Base-by-base conservation (phyloP, 2,888 invertebrate genomes). In the Callyntrura guangdongensis region DNA sequence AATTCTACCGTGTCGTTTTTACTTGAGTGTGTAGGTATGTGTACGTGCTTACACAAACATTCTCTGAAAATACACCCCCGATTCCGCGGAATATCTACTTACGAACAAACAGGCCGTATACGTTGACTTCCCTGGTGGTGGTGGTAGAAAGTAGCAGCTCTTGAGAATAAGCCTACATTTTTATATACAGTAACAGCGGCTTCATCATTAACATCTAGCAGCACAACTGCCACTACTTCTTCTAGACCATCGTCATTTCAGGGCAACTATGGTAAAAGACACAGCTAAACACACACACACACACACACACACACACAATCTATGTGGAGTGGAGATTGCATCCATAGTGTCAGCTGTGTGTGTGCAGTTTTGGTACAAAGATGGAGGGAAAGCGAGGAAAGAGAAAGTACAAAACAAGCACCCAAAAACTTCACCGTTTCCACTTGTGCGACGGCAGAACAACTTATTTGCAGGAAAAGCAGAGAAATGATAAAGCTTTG, bases 401-500 rank as follows among this genome's bases (percentile, higher is more conserved):
- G 61, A 9, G 61, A 82, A 82, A 56, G 61, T 59, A 59, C 9
- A 45, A 61, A 82, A 61, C 82, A 61, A 82, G 82, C 61, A 82
- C 82, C 82, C 61, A 82, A 82, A 61, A 82, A 82, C 45, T 82
- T 82, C 61, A 82, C 56, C 56, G 56, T 81, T 81, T 81, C 59
- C 79, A 56, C 79, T 81, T 59, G 49, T 14, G 49, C 74, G 20
- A 9, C 74, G 36, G 36, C 64, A 72, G 67, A 86, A 86, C 74
- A 72, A 85, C 85, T 74, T 27, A 74, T 45, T 74, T 53, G 61
- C 67, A 81, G 67, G 69, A 47, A 56, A 83, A 82, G 74, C 53
- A 77, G 89, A 77, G 89, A 89, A 89, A 89, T 89, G 88, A 89
- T 89, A 83, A 88, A 89, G 88, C 74, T 89, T 89, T 83, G 83